Evolutionary conservation across 2,797 vertebrate genomes (phyloP).

Genomic region (Lagothrix lagotricha): DNA sequence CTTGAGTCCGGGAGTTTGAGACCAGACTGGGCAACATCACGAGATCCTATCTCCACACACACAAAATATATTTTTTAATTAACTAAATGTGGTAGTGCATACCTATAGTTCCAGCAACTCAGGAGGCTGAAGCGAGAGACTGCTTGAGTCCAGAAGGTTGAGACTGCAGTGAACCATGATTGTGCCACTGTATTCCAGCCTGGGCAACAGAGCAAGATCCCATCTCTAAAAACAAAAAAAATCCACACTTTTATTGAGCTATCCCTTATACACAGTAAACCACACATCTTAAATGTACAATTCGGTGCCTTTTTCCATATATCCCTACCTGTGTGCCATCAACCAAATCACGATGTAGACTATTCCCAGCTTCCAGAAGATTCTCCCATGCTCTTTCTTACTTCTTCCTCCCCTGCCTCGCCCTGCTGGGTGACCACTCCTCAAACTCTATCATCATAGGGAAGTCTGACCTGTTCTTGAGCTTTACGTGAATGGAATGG

Average conservation of each 20-base stretch:
- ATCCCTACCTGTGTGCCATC: too few relatives aligned
- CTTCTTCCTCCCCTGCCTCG: background rate
- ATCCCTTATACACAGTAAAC: background rate
- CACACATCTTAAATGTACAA: background rate
- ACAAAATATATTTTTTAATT: background rate
- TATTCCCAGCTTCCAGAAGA: background rate
- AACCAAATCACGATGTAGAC: background rate
- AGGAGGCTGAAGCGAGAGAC: too few relatives aligned
- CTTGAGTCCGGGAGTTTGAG: background rate
- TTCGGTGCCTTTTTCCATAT: background rate
- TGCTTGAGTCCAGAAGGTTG: too few relatives aligned
- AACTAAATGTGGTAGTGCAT: too few relatives aligned
- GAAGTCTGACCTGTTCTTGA: background rate
- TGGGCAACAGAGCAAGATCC: too few relatives aligned
- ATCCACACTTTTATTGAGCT: background rate
- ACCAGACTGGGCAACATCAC: background rate
- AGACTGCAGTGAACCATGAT: too few relatives aligned
- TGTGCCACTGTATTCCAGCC: too few relatives aligned
- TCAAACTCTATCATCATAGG: background rate
- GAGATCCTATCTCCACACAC: background rate
- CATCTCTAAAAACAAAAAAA: too few relatives aligned
- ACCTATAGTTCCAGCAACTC: too few relatives aligned
- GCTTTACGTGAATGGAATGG: rapidly evolving
- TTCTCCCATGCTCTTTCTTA: background rate
- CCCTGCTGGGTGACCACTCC: background rate